Percentiles rank a stretch among this genome's conserved stretches.
phyloP scores from a whole-genome alignment of 2,797 vertebrate species.

The Xyrichtys novacula region DNA sequence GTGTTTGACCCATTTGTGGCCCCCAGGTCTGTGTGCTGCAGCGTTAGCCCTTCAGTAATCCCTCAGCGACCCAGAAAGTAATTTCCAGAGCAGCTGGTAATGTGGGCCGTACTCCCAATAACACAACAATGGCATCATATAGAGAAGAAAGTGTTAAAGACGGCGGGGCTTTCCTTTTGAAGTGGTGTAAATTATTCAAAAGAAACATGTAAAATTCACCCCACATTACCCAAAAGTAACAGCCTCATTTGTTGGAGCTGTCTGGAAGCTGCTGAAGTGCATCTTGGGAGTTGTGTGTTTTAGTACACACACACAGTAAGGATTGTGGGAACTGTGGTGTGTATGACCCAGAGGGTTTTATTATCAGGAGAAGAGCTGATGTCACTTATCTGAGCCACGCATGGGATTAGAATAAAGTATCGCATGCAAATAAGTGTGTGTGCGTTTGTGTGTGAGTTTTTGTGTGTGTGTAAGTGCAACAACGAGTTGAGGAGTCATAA shows the following conservation, averaged over 20 bases:
- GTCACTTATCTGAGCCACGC: slow-evolving; percentile 21
- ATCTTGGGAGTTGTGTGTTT: slow-evolving; percentile 3
- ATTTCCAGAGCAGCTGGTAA: slow-evolving; percentile 76
- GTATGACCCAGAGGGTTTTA: slow-evolving; percentile 32
- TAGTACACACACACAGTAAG: slow-evolving; percentile 4
- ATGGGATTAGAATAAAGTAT: slow-evolving; percentile 30
- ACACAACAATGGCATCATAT: slow-evolving; percentile 59
- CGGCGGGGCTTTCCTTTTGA: slow-evolving; percentile 17
- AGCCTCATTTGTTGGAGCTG: neutral
- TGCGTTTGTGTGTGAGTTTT: neutral
- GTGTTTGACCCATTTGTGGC: slow-evolving; percentile 68
- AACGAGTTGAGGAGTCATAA: slow-evolving; percentile 23
- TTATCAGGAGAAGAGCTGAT: slow-evolving; percentile 17
- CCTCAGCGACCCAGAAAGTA: slow-evolving; percentile 74
- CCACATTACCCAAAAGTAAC: neutral
- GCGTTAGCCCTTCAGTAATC: slow-evolving; percentile 69
- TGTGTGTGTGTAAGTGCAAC: neutral
- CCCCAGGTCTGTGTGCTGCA: slow-evolving; percentile 41
- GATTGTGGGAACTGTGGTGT: neutral
- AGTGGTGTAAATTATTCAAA: slow-evolving; percentile 31
- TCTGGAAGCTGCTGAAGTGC: slow-evolving; percentile 17
- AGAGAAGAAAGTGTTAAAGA: slow-evolving; percentile 54
- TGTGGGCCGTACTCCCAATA: slow-evolving; percentile 64
- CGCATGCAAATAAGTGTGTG: slow-evolving; percentile 2
- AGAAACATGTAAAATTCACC: neutral